Conservation (phyloP, 2,888 invertebrate genomes). For the Suillia variegata region DNA sequence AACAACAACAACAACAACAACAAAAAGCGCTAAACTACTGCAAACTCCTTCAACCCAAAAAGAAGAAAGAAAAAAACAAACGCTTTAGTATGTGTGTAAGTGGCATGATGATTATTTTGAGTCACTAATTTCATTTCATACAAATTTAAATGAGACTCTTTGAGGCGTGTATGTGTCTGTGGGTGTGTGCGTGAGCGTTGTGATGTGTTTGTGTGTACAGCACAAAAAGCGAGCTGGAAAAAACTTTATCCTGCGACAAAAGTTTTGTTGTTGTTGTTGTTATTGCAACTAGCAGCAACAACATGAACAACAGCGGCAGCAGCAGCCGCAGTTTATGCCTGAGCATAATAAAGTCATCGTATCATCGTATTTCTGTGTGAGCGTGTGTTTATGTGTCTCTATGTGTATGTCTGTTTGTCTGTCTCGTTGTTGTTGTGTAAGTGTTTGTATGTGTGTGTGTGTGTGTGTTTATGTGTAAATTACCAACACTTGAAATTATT, state of each 20-base stretch:
- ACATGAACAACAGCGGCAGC: background rate
- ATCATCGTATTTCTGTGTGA: background rate
- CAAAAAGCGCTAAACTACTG: background rate
- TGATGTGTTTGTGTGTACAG: no score
- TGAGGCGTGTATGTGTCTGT: background rate
- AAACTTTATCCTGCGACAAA: background rate
- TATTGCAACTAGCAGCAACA: no score
- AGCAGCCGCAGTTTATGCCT: background rate
- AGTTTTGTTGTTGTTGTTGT: background rate
- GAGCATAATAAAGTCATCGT: background rate
- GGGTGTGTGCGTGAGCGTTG: background rate
- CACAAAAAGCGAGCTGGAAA: background rate
- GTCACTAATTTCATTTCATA: background rate
- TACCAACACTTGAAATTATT: slow-evolving; percentile 8
- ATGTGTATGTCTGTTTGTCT: no score
- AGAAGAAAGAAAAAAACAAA: no score
- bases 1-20: background rate
- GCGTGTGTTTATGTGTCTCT: no score
- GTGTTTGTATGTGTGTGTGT: no score
- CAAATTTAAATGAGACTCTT: background rate
- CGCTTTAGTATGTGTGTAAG: background rate
- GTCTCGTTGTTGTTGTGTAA: no score
- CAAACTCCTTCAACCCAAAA: no score
- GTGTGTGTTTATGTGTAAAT: background rate
- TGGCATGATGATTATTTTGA: background rate